These are phyloP conservation scores for Hofmannophila pseudospretella DNA, from an alignment of 2,888 invertebrate species.

Conservation along the genomic window DNA sequence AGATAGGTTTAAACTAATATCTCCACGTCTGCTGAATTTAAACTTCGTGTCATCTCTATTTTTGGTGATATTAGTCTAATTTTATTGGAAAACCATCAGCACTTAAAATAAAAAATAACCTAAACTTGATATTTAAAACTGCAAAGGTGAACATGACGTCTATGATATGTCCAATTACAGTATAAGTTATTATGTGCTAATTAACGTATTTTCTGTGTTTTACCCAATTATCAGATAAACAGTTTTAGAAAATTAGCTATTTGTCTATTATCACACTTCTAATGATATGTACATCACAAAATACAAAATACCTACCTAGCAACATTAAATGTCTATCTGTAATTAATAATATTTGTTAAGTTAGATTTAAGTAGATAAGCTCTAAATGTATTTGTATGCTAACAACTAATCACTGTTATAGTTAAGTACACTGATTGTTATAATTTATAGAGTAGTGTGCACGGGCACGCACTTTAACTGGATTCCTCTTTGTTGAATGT, in stretches of 20 bases:
- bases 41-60: no score
- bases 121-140: background rate
- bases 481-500: slow-evolving; percentile 59
- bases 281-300: no score
- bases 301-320: no score
- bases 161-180: background rate
- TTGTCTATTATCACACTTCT: no score
- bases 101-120: no score
- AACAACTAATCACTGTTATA: slow-evolving; percentile 3
- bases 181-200: background rate
- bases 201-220: no score
- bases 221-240: no score
- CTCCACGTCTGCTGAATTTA: no score
- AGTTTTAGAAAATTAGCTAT: no score
- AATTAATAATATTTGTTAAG: background rate
- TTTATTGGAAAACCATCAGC: no score
- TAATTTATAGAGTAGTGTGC: slow-evolving; percentile 27
- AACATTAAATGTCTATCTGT: no score
- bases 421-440: slow-evolving; percentile 2
- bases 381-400: slow-evolving; percentile 2
- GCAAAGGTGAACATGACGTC: background rate
- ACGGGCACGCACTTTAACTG: slow-evolving; percentile 36
- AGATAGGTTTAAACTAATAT: no score
- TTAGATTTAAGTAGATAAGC: slow-evolving; percentile 2
- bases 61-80: background rate